Evolutionary conservation across 2,888 invertebrate genomes (phyloP).

Genomic region (Harmothoe impar): DNA sequence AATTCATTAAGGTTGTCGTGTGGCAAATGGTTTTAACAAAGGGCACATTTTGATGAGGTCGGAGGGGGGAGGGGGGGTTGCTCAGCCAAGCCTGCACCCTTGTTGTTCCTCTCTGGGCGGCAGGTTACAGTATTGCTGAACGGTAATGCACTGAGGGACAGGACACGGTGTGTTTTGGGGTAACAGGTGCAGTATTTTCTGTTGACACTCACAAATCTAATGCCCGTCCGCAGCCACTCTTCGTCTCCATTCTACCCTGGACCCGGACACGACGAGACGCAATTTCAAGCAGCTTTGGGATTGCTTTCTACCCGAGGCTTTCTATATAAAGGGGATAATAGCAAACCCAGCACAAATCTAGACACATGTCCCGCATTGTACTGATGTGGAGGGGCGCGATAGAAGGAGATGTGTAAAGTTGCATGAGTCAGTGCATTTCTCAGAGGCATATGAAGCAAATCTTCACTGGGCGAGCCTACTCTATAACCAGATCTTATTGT

Average conservation of each 20-base stretch:
- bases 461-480: too few species aligned
- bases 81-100: too few species aligned
- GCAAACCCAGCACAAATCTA: not conserved
- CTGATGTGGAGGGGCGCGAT: not conserved
- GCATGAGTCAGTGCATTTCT: too few species aligned
- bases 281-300: slow-evolving; percentile 12
- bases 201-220: slow-evolving; percentile 22
- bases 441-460: too few species aligned
- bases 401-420: too few species aligned
- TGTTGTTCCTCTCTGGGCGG: not conserved
- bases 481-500: too few species aligned
- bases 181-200: slow-evolving; percentile 6
- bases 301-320: not conserved
- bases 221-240: not conserved
- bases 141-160: not conserved
- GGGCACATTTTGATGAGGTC: not conserved
- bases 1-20: not conserved
- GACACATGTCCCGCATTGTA: not conserved
- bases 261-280: slow-evolving; percentile 1
- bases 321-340: too few species aligned
- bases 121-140: not conserved
- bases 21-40: slow-evolving; percentile 9
- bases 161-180: not conserved
- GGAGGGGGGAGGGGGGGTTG: not conserved
- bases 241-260: too few species aligned